These are phyloP conservation scores for Rhorus exstirpatorius DNA, from an alignment of 2,888 invertebrate species.

Conservation along the genomic window DNA sequence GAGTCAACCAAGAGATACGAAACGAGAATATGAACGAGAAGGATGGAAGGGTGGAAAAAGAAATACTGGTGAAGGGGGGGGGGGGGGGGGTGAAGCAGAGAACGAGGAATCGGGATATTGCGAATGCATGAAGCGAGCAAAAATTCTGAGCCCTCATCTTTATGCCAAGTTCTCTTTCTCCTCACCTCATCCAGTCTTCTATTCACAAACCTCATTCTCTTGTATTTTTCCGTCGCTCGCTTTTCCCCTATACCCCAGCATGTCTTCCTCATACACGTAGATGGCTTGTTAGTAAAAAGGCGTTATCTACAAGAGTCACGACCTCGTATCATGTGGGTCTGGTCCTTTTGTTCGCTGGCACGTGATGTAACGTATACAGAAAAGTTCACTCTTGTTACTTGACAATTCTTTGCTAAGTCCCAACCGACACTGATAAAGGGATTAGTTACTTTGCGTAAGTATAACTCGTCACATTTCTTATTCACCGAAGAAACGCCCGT, in stretches of 20 bases:
- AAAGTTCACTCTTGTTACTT: constrained; percentile 48
- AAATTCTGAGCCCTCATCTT: constrained; percentile 11
- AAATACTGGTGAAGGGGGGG: not conserved
- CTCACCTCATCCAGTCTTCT: constrained; percentile 15
- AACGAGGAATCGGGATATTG: constrained; percentile 30
- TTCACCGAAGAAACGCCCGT: constrained; percentile 73
- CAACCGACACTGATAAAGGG: constrained; percentile 73
- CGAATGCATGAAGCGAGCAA: constrained; percentile 12
- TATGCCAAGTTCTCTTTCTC: constrained; percentile 9
- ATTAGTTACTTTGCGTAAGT: constrained; percentile 79
- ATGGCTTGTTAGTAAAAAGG: not conserved
- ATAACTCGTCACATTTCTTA: constrained; percentile 77
- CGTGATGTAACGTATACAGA: not conserved
- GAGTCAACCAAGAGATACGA: constrained; percentile 66
- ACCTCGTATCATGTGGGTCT: not conserved
- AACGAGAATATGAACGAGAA: constrained; percentile 57
- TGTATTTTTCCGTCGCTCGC: constrained; percentile 19
- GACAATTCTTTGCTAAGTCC: too few species aligned
- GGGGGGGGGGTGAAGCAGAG: not conserved
- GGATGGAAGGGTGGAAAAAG: constrained; percentile 26
- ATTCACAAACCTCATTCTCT: constrained; percentile 30
- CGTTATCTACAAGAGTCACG: not conserved
- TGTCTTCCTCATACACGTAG: not conserved
- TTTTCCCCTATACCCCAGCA: constrained; percentile 16
- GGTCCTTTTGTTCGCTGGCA: not conserved